Evolutionary conservation across 2,888 invertebrate genomes (phyloP).

Genomic region (Nomada ruficornis): DNA sequence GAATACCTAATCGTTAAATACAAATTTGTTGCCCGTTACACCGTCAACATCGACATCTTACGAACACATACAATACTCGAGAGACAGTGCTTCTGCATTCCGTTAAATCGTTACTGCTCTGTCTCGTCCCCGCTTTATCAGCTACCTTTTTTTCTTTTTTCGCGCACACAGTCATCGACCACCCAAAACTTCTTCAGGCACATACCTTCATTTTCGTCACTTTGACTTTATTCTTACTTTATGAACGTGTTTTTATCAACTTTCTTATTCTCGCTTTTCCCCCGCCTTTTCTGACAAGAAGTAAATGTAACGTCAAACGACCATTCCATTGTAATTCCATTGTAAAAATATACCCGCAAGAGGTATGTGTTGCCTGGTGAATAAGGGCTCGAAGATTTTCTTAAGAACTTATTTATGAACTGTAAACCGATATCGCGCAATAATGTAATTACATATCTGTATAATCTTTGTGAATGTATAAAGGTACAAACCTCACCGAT

Average conservation of each 20-base stretch:
- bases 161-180: not conserved
- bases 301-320: not conserved
- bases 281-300: not conserved
- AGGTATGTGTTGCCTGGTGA: no score
- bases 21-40: not conserved
- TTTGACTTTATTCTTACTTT: not conserved
- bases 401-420: no score
- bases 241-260: not conserved
- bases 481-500: no score
- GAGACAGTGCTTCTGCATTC: not conserved
- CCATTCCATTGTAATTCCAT: not conserved
- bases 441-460: no score
- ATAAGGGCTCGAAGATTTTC: no score
- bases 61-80: not conserved
- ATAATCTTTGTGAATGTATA: no score
- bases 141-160: constrained; percentile 5
- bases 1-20: no score
- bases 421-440: no score
- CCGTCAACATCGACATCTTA: not conserved
- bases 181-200: not conserved
- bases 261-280: not conserved
- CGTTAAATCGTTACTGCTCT: not conserved
- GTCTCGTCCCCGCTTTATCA: not conserved
- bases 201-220: not conserved
- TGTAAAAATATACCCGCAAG: not conserved